Evolutionary conservation across 2,797 vertebrate species (phyloP).

Genomic region (Bovichtus variegatus): DNA sequence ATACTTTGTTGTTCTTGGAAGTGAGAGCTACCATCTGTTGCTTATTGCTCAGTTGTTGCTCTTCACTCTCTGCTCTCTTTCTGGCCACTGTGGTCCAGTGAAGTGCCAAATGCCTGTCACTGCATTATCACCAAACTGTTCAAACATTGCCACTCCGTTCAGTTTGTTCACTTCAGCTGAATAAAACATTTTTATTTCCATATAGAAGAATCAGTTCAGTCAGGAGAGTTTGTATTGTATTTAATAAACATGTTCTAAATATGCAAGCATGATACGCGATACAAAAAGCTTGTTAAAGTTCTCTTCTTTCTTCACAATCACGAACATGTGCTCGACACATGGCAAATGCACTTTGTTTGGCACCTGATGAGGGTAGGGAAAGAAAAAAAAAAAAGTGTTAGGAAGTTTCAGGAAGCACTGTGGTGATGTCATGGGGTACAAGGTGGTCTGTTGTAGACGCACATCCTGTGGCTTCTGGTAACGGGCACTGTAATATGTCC

Average conservation of each 20-base stretch:
- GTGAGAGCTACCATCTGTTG: slow-evolving; percentile 65
- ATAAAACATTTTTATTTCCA: background rate
- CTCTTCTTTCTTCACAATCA: slow-evolving; percentile 21
- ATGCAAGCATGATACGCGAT: slow-evolving; percentile 5
- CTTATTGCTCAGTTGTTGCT: slow-evolving; percentile 62
- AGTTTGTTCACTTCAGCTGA: background rate
- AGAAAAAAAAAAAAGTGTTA: slow-evolving; percentile 43
- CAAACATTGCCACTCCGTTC: slow-evolving; percentile 14
- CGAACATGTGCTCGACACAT: slow-evolving; percentile 74
- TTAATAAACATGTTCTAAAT: slow-evolving; percentile 28
- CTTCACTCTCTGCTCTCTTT: slow-evolving; percentile 58
- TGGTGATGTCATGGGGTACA: slow-evolving; percentile 71
- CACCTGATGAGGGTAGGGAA: slow-evolving; percentile 58
- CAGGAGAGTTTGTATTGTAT: background rate
- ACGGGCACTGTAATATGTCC: slow-evolving; percentile 38
- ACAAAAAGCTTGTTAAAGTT: slow-evolving; percentile 42
- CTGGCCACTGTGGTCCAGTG: slow-evolving; percentile 37
- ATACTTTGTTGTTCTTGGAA: slow-evolving; percentile 58
- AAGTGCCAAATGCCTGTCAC: slow-evolving; percentile 50
- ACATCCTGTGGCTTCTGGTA: slow-evolving; percentile 71
- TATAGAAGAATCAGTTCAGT: background rate
- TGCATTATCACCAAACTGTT: slow-evolving; percentile 50
- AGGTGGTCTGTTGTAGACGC: slow-evolving; percentile 70
- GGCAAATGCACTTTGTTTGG: slow-evolving; percentile 60
- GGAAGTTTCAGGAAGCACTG: slow-evolving; percentile 39